Evolutionary conservation across 37 sponge, comb jelly and placozoan species (phyloP).

Genomic region (Dysidea cf. avara): DNA sequence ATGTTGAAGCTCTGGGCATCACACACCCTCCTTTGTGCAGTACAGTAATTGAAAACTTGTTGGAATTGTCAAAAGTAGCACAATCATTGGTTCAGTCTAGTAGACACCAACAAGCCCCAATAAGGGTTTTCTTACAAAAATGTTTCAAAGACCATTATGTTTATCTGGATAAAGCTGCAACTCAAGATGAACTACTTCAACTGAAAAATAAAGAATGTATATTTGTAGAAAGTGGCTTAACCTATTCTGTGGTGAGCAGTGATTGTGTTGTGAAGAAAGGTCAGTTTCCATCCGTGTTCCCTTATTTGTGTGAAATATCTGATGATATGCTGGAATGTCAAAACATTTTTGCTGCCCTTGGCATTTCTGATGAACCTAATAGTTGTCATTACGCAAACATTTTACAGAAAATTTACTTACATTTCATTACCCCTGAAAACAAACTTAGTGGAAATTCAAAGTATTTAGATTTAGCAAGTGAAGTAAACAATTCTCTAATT

Average conservation of each 20-base stretch:
- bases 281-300: too few species aligned
- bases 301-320: too few species aligned
- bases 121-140: not conserved
- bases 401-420: conserved; percentile 5
- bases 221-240: too few species aligned
- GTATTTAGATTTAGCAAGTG: conserved; percentile 8
- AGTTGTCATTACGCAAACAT: conserved; percentile 17
- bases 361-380: too few species aligned
- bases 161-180: conserved; percentile 1
- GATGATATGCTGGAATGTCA: too few species aligned
- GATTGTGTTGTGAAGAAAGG: too few species aligned
- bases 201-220: too few species aligned
- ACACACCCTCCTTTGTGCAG: conserved; percentile 3
- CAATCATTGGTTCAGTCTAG: too few species aligned
- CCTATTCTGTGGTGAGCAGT: too few species aligned
- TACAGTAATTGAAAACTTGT: conserved; percentile 30
- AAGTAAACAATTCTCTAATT: conserved; percentile 27
- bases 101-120: too few species aligned
- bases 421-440: not conserved
- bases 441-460: conserved; percentile 2
- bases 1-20: not conserved
- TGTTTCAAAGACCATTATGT: conserved; percentile 32
- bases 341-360: too few species aligned
- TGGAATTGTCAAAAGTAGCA: not conserved
- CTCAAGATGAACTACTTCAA: too few species aligned